Base-by-base conservation (phyloP, 2,888 invertebrate genomes). In the Sicus ferrugineus region DNA sequence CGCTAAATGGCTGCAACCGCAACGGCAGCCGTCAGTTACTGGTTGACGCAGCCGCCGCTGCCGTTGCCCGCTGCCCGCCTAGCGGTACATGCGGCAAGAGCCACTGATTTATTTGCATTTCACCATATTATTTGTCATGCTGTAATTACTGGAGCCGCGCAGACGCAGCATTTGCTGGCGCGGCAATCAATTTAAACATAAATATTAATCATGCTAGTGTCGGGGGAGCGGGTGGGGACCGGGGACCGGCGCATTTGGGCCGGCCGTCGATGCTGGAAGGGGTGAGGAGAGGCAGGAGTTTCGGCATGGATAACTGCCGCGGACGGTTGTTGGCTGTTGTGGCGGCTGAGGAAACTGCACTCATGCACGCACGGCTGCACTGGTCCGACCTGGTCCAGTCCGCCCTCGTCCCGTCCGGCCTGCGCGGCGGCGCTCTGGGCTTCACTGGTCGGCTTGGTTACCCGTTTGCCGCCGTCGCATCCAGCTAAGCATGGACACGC, bases 81-180 rank as follows among this genome's bases (percentile, higher is more conserved):
- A 46, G 23, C 52, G 64, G 67, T 67, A 56, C 30, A 30, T 46
- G 58, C 23, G 21, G 67, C 67, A n/a, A 16, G 21, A 48, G 42
- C 58, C 31, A 31, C 62, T 71, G 71, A 73, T 73, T 71, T 73
- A 70, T 73, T 66, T 71, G 71, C 70, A 70, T 68, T 70, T 73
- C 71, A 68, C 70, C 69, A 69, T 69, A 72, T 69, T 70, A 70
- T 73, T 72, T 73, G 72, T 69, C 72, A 70, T 50, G 28, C 56
- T 5, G 58, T 67, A 67, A 67, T 67, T 67, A 67, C 67, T 16
- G 21, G 31, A 64, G 48, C 50, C 23, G 50, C 64, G 31, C 52
- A 23, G 52, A 52, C 31, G 34, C 52, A 46, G 34, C n/a, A 16
- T 14, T 9, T 30, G 19, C 38, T 34, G 9, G 38, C 9, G 23